Evolutionary conservation across 2,888 invertebrate species (phyloP), one percentile per base, ranked within the genome.

Genomic region (Arenicola marina): DNA sequence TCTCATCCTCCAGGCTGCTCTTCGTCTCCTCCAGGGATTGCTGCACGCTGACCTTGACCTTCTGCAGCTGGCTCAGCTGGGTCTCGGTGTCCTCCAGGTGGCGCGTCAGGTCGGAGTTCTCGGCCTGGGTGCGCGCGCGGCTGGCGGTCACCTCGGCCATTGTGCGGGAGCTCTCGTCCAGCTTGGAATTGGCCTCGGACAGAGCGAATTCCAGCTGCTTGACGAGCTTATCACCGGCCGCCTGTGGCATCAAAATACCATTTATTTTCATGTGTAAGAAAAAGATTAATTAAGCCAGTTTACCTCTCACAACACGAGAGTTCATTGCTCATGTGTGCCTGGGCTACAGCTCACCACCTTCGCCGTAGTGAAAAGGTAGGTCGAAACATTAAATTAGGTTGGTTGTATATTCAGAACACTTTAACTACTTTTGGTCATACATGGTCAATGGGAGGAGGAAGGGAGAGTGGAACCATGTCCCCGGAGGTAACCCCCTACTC

Each of bases 81-180:
- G 95, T 95, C 87, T 99, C 99, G 82, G 97, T 95, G 86, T 99
- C 99, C 87, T 99, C 99, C 83, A 99, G 86, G 73, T 97, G 97
- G 79, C 97, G 91, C 84, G 93, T 89, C 74, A 98, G 89, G 87
- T 99, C 98, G 76, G 93, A 91, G 43, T 51, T 96, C 87, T 99
- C 99, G 82, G 93, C 93, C 84, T 93, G 92, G 86, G 96, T 87
- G 88, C 97, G 95, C 91, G 94, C 94, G 90, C 98, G 98, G 60
- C 70, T 72, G 61, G 74, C 71, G 54, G 78, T 76, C 87, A 98
- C 92, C 88, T 99, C 99, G 84, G 93, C 93, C 83, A 98, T 89
- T 70, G 93, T 93, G 86, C 98, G 93, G 88, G 93, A 93, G 85
- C 94, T 91, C 85, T 99, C 99, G 78, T 99, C 98, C 84, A 96